Evolutionary conservation across 2,797 vertebrate genomes (phyloP).

Genomic region (Pangasius krempfi): DNA sequence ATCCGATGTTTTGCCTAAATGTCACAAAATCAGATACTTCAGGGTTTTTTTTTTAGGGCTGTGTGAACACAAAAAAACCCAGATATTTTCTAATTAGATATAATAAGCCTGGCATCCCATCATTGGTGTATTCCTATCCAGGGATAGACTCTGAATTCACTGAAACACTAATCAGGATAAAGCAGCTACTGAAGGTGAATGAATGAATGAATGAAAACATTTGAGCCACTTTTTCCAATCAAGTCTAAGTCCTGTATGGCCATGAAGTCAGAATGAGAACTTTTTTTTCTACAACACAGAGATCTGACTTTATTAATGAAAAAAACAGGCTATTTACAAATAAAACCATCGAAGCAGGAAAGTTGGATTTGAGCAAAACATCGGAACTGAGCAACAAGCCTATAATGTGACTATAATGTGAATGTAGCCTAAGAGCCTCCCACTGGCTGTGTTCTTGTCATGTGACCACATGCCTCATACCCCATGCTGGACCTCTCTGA

Average conservation of each 20-base stretch:
- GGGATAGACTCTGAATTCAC: neutral
- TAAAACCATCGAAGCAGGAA: neutral
- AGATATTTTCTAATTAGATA: neutral
- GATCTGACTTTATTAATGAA: neutral
- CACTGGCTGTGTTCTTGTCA: conserved; percentile 63
- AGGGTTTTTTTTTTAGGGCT: neutral
- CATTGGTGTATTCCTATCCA: neutral
- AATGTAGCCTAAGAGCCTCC: conserved; percentile 36
- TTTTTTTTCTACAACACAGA: neutral
- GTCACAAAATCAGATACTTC: neutral
- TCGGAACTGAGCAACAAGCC: neutral
- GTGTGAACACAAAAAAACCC: too few species aligned
- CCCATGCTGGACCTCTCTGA: conserved; percentile 58
- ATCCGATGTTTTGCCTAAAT: neutral
- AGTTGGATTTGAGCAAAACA: conserved; percentile 6
- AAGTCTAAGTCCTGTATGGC: neutral
- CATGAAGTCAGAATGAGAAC: neutral
- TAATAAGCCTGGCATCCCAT: neutral
- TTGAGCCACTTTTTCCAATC: neutral
- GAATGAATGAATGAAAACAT: neutral
- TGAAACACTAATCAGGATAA: neutral
- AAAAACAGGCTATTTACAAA: too few species aligned
- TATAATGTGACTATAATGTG: neutral
- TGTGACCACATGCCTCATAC: conserved; percentile 60
- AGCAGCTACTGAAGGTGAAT: neutral